phyloP scores from a whole-genome alignment of 1,140 invertebrate species.

The Polyergus mexicanus region DNA sequence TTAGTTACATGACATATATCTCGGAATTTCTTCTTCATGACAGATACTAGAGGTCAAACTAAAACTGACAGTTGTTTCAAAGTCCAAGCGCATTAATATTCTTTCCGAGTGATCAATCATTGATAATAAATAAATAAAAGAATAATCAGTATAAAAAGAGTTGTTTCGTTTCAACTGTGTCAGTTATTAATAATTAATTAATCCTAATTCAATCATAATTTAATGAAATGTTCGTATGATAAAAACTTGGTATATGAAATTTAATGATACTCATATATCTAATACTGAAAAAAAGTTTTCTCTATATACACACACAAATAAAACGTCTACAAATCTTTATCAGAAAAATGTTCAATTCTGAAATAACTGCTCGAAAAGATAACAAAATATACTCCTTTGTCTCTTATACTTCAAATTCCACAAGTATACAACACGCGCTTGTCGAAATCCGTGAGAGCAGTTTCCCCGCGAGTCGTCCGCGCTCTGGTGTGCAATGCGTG shows the following conservation, averaged over 20 bases:
- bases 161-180: neutral
- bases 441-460: conserved; percentile 6
- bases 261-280: neutral
- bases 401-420: neutral
- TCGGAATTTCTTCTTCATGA: conserved; percentile 12
- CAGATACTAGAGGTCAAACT: neutral
- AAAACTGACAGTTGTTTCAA: conserved; percentile 1
- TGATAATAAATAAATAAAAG: no score
- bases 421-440: neutral
- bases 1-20: conserved; percentile 32
- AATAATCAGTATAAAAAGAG: neutral
- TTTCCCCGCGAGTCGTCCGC: conserved; percentile 16
- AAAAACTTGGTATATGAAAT: neutral
- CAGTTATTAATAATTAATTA: neutral
- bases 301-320: no score
- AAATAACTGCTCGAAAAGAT: no score
- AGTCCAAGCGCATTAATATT: neutral
- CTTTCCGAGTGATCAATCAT: neutral
- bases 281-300: neutral
- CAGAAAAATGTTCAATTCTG: no score
- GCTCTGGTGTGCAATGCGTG: neutral
- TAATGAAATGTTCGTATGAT: neutral
- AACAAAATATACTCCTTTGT: neutral
- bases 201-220: neutral
- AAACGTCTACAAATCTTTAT: no score